A percentile compares a stretch with the other conserved stretches of the same genome.
These are phyloP conservation scores for Sus scrofa DNA, from an alignment of 2,113 vertebrate genomes.

Conservation along the genomic window DNA sequence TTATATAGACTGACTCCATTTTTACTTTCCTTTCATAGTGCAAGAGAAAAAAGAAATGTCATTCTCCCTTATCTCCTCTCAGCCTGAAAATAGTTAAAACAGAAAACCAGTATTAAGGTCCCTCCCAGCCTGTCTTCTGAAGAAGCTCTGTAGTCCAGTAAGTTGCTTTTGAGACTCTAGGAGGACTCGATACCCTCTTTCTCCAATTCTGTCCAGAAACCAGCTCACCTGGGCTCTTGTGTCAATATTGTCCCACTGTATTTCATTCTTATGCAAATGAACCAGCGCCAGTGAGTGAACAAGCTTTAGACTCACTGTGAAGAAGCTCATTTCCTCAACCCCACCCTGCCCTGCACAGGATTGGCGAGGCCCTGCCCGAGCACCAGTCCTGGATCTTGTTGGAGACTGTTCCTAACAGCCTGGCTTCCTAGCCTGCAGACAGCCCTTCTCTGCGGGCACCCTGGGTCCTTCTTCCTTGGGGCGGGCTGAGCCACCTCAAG, in stretches of 20 bases:
- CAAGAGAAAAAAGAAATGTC: neutral
- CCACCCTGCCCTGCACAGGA: no score
- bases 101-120: neutral
- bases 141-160: neutral
- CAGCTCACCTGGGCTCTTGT: neutral
- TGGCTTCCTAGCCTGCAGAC: neutral
- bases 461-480: neutral
- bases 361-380: no score
- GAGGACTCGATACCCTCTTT: no score
- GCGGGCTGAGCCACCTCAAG: neutral
- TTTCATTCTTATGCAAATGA: slow-evolving; percentile 14
- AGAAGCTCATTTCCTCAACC: neutral
- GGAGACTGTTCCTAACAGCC: no score
- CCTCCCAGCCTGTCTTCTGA: neutral
- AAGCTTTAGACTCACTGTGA: neutral
- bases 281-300: neutral
- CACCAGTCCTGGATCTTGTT: no score
- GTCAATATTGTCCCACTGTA: neutral
- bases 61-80: neutral
- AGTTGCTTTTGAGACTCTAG: neutral
- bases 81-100: neutral
- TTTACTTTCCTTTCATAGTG: neutral
- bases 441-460: neutral
- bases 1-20: no score
- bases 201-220: neutral